phyloP scores from a whole-genome alignment of 1,140 invertebrate species.

The Cydia pomonella region DNA sequence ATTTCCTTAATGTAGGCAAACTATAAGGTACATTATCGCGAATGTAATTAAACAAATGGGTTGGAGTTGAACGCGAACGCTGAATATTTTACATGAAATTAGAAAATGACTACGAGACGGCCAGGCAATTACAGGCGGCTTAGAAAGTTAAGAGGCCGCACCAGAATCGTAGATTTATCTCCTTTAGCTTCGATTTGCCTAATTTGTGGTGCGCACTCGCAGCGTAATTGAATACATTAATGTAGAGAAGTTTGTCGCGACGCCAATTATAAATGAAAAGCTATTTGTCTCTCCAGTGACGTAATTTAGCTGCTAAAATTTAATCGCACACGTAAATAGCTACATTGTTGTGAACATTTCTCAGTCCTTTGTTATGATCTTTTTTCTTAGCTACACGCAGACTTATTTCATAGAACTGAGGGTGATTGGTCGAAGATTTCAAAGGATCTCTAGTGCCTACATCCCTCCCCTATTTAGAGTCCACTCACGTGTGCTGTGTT shows the following conservation, averaged over 20 bases:
- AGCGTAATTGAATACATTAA: constrained; percentile 56
- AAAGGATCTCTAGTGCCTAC: constrained; percentile 36
- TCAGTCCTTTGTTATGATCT: not conserved
- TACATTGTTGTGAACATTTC: not conserved
- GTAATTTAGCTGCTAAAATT: constrained; percentile 46
- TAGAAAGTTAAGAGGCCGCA: constrained; percentile 56
- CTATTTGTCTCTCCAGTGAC: constrained; percentile 36
- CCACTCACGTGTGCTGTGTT: constrained; percentile 50
- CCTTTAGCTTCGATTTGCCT: constrained; percentile 57
- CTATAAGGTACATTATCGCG: constrained; percentile 12
- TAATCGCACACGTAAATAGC: not conserved
- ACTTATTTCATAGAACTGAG: constrained; percentile 30
- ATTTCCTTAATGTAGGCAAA: not conserved
- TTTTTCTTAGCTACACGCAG: not conserved
- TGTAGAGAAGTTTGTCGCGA: constrained; percentile 50
- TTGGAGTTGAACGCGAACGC: constrained; percentile 43
- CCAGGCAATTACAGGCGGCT: constrained; percentile 63
- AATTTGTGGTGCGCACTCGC: constrained; percentile 48
- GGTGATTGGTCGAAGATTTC: constrained; percentile 51
- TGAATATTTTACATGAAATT: constrained; percentile 45
- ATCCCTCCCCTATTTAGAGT: constrained; percentile 47
- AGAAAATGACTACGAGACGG: constrained; percentile 55
- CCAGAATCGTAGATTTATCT: constrained; percentile 62
- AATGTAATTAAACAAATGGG: constrained; percentile 52
- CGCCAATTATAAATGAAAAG: constrained; percentile 45